Percentiles rank a stretch among this genome's conserved stretches.
Evolutionary conservation across 2,888 invertebrate genomes (phyloP).

Genomic region (Drosophila antonietae): DNA sequence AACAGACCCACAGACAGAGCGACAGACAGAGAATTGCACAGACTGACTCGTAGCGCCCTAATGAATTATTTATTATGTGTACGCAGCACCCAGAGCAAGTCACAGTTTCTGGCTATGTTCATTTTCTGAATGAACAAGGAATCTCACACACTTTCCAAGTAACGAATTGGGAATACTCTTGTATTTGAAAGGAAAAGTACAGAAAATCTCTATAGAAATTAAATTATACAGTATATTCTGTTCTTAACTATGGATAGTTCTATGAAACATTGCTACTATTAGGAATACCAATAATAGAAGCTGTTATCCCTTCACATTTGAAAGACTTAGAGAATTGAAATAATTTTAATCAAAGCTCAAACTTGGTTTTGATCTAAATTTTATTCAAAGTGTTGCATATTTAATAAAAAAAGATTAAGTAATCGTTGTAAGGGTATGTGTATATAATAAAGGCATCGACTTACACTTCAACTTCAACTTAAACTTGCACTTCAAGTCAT

Average conservation of each 20-base stretch:
- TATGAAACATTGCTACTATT: too few relatives aligned
- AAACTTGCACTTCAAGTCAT: slow-evolving; percentile 59
- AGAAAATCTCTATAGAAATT: not conserved
- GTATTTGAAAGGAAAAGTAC: not conserved
- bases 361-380: not conserved
- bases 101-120: slow-evolving; percentile 18
- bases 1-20: slow-evolving; percentile 10
- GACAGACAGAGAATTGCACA: slow-evolving; percentile 5
- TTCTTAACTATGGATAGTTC: too few relatives aligned
- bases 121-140: slow-evolving; percentile 56
- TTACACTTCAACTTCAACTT: slow-evolving; percentile 49
- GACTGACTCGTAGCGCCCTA: slow-evolving; percentile 35
- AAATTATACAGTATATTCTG: not conserved
- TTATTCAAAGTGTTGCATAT: not conserved
- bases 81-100: slow-evolving; percentile 28
- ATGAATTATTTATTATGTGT: slow-evolving; percentile 71
- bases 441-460: slow-evolving; percentile 34
- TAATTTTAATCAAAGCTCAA: not conserved
- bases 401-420: not conserved
- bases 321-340: not conserved
- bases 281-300: not conserved
- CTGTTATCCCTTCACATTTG: not conserved
- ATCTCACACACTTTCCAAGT: not conserved
- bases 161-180: slow-evolving; percentile 1
- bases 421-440: not conserved